Base-by-base conservation (phyloP, 2,113 vertebrate genomes). In the Phalacrocorax pelagicus region DNA sequence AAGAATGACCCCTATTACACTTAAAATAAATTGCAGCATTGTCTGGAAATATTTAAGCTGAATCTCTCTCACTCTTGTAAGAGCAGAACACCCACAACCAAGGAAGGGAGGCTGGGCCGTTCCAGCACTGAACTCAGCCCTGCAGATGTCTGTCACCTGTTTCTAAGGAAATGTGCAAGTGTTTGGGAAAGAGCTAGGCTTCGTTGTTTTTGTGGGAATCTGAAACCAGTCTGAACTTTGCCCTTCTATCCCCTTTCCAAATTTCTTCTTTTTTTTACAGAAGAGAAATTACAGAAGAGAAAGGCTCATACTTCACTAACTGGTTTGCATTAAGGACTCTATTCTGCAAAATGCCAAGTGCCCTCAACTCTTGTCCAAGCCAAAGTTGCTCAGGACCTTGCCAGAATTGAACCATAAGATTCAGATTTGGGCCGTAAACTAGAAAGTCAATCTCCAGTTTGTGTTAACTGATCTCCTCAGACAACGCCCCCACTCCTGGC, bases 141-240 rank as follows among this genome's bases (percentile, higher is more conserved):
- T 91, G 85, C 94, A 97, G 94, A 95, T 97, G 91, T 97, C 96
- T 97, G 70, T 97, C 96, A 97, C 88, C 96, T 98, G 95, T 93
- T 97, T 93, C 97, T 96, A 96, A 95, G 88, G 94, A 97, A 97
- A 95, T 97, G 92, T 93, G 70, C 81, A 96, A 95, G 89, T 96
- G 86, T 97, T 97, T 94, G 96, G 95, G 92, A 95, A 94, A 96
- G 82, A 89, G 91, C 62, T 90, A 57, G 92, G 65, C 74, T 96
- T 96, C 44, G 26, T 90, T 97, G 74, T 97, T 96, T 88, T 94
- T 90, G 67, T 92, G 94, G 93, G 90, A 97, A 96, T 94, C 81
- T 80, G 92, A 96, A 98, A 97, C 88, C 73, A 81, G 72, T 91
- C 91, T 96, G 95, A 97, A 97, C 92, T 96, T 97, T 97, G 91